Evolutionary conservation across 1,140 invertebrate genomes (phyloP).

Genomic region (Eupeodes corollae): DNA sequence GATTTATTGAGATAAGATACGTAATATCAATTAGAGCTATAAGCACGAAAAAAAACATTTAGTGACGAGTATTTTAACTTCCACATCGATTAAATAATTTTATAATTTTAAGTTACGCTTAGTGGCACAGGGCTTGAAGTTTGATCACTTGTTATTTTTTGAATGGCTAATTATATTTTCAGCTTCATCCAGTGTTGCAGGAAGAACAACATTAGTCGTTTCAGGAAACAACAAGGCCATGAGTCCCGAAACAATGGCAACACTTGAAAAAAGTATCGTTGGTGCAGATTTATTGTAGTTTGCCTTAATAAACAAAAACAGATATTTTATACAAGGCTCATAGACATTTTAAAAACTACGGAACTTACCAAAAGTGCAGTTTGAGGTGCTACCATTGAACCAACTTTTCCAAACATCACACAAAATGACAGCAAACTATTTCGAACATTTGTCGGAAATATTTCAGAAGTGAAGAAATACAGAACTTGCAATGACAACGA

Average conservation of each 20-base stretch:
- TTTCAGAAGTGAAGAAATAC: slow-evolving; percentile 60
- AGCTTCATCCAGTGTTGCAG: slow-evolving; percentile 56
- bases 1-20: too few relatives aligned
- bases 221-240: slow-evolving; percentile 54
- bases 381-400: slow-evolving; percentile 62
- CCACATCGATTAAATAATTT: too few relatives aligned
- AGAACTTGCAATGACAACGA: slow-evolving; percentile 56
- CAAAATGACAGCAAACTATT: slow-evolving; percentile 53
- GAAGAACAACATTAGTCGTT: slow-evolving; percentile 50
- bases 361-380: slow-evolving; percentile 49
- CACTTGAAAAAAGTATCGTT: slow-evolving; percentile 48
- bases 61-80: too few relatives aligned
- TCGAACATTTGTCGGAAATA: slow-evolving; percentile 58
- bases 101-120: too few relatives aligned
- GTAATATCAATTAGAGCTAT: too few relatives aligned
- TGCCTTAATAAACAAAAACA: slow-evolving; percentile 30
- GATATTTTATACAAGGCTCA: too few relatives aligned
- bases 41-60: too few relatives aligned
- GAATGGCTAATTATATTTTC: slow-evolving; percentile 43
- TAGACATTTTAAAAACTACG: background rate
- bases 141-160: too few relatives aligned
- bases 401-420: slow-evolving; percentile 59
- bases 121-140: too few relatives aligned
- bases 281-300: slow-evolving; percentile 45
- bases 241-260: slow-evolving; percentile 46